Base-by-base conservation (phyloP, 2,797 vertebrate species). In the Acrossocheilus wenchowensis region DNA sequence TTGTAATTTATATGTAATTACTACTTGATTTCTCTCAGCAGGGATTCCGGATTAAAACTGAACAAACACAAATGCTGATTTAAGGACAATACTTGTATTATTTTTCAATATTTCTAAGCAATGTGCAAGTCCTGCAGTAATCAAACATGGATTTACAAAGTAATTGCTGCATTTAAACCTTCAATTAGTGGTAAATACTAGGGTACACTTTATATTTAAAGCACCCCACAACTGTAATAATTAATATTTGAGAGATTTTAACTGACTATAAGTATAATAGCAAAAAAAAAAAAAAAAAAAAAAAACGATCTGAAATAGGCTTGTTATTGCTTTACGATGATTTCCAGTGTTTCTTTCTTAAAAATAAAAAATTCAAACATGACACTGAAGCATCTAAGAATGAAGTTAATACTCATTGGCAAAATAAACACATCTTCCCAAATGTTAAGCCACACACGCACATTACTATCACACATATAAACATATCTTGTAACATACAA, bases 351-450 rank as follows among this genome's bases (percentile, higher is more conserved):
- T 88, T 72, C 41, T 79, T 19, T 78, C 7, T 81, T 83, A 75
- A 85, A 73, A 75, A 86, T 81, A 81, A 57, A 39, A 57, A 82
- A 68, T 34, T 66, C 60, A 83, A 84, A 84, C 21, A 57, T 45
- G 48, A 75, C 57, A 54, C 30, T 71, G 36, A 84, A 82, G 78
- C 14, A 81, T 82, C 86, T 68, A 83, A 72, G 78, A 80, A 83
- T 72, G 50, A 75, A 73, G 41, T 78, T 89, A 90, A 91, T 89
- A 88, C 88, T 90, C 88, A 88, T 80, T 86, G 87, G 87, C 26
- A 82, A 87, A 88, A 87, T 66, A 89, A 81, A 89, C 30, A 89
- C 30, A 43, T 81, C 79, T 60, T 83, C 52, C 48, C 30, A 52
- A 52, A 57, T 45, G 34, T 73, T 68, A 9, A 68, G 6, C 74